phyloP scores from a whole-genome alignment of 2,888 invertebrate species.

The Crocallis elinguaria region DNA sequence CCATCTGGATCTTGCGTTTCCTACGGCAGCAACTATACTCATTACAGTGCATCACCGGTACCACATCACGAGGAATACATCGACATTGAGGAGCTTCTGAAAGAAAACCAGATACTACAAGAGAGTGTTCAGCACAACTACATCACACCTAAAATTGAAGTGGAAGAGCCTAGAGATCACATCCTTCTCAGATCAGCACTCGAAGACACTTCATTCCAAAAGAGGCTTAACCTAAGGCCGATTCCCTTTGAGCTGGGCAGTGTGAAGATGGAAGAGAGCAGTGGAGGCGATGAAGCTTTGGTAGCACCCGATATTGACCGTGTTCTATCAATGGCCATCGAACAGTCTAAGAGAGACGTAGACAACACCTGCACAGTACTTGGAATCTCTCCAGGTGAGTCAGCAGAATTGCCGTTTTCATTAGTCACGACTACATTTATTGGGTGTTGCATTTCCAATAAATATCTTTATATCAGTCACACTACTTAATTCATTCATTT shows the following conservation, averaged over 20 bases:
- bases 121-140: constrained; percentile 73
- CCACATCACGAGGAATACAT: constrained; percentile 86
- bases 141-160: constrained; percentile 83
- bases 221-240: constrained; percentile 92
- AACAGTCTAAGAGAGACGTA: constrained; percentile 94
- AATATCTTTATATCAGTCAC: constrained; percentile 41
- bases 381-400: constrained; percentile 95
- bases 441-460: constrained; percentile 34
- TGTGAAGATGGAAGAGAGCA: constrained; percentile 89
- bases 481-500: constrained; percentile 35
- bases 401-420: constrained; percentile 34
- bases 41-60: constrained; percentile 76
- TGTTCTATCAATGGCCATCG: constrained; percentile 93
- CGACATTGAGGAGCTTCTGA: constrained; percentile 85
- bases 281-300: constrained; percentile 83
- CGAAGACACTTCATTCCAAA: constrained; percentile 93
- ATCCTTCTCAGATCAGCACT: constrained; percentile 91
- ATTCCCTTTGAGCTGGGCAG: constrained; percentile 87
- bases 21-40: constrained; percentile 84
- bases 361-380: constrained; percentile 93
- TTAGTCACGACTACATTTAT: constrained; percentile 40
- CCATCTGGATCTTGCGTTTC: constrained; percentile 84
- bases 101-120: constrained; percentile 83
- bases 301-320: constrained; percentile 92
- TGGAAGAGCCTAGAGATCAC: constrained; percentile 87